Percentiles rank a stretch among this genome's conserved stretches.
These are phyloP conservation scores for Subanguina moxae DNA, from an alignment of 1,140 invertebrate species.

Conservation along the genomic window DNA sequence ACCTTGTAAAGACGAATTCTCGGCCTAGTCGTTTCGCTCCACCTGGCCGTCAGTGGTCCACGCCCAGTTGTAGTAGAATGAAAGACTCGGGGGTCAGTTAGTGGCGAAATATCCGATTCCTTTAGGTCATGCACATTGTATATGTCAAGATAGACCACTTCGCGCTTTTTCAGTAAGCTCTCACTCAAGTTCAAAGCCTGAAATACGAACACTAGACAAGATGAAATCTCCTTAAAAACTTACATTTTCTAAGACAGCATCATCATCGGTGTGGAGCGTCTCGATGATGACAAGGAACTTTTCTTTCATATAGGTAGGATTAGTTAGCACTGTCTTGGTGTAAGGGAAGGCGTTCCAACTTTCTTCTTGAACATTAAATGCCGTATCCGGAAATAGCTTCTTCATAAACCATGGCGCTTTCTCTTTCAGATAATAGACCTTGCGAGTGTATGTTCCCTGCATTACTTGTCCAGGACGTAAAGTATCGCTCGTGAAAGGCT, in stretches of 20 bases:
- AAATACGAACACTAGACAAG: conserved; percentile 5
- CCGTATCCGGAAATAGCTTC: conserved; percentile 84
- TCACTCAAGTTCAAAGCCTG: conserved; percentile 9
- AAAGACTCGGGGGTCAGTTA: conserved; percentile 82
- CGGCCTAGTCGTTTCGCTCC: conserved; percentile 76
- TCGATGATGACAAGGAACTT: conserved; percentile 93
- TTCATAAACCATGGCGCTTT: conserved; percentile 68
- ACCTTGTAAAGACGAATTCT: conserved; percentile 99
- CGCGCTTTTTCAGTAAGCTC: conserved; percentile 46
- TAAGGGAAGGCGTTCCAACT: conserved; percentile 99
- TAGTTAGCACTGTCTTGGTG: conserved; percentile 77
- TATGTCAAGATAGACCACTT: conserved; percentile 51
- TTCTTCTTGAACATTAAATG: conserved; percentile 93
- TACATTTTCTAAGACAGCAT: not conserved
- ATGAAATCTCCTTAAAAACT: not conserved
- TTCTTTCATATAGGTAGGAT: conserved; percentile 97
- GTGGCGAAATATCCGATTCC: conserved; percentile 75
- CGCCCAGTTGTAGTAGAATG: conserved; percentile 87
- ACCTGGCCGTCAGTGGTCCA: conserved; percentile 74
- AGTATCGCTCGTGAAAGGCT: conserved; percentile 81
- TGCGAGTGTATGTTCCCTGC: conserved; percentile 95
- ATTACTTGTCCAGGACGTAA: conserved; percentile 81
- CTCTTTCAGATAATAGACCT: conserved; percentile 93
- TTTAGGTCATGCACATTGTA: conserved; percentile 36
- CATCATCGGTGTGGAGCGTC: conserved; percentile 73